Evolutionary conservation across 2,888 invertebrate genomes (phyloP), one percentile per base, ranked within the genome.

Genomic region (Caenorhabditis macrosperma): DNA sequence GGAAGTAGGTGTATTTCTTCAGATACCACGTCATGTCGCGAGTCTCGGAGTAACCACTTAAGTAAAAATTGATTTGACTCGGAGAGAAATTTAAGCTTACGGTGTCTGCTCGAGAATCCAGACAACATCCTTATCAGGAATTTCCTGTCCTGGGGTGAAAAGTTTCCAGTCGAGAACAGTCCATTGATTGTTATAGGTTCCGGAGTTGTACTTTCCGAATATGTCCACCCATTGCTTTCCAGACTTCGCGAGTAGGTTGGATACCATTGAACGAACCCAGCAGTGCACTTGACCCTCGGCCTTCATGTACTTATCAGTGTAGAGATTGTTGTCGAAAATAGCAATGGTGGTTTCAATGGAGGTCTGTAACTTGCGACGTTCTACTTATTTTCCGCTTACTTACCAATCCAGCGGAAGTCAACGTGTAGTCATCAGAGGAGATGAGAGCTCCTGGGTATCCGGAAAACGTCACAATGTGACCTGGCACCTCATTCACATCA

Each of bases 141-240:
- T 81, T 10, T 89, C 86, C 67, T 88, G 86, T 7, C 91, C 91
- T 0, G 93, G 92, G 50, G 87, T 91, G 90, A 94, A 94, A 85
- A 92, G 92, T 64, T 93, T 93, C 88, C 94, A 94, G 91, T 95
- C 95, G 0, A 88, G 72, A 22, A 88, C 81, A 1, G 87, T 88
- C 88, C 88, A 88, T 90, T 96, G 95, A 89, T 95, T 95, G 91
- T 94, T 94, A 77, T 95, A 93, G 50, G 95, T 95, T n/a, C 94
- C 94, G 33, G 95, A 95, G 92, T 95, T 95, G 90, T 93, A 94
- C n/a, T 92, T 92, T 0, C 93, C 93, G 88, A 96, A 88, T 10
- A 80, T 79, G 41, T 86, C 80, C 10, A 82, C 82, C 88, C 88
- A 88, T 35, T 85, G 81, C 52, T 83, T 77, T 44, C 84, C 85